Base-by-base conservation (phyloP, 2,797 vertebrate genomes). In the Leptatherina wallacei region DNA sequence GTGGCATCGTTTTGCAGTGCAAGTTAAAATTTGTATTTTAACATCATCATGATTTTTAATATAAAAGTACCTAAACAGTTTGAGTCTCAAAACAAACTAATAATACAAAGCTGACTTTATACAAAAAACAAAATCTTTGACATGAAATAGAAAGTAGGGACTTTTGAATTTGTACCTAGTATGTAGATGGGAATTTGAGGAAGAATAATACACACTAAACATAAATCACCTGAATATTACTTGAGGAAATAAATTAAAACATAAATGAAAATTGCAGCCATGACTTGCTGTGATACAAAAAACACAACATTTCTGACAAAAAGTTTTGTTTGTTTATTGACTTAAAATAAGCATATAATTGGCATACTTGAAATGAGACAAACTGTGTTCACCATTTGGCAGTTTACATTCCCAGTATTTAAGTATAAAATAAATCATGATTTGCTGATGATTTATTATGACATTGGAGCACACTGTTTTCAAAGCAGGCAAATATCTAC, bases 291-390 rank as follows among this genome's bases (percentile, higher is more conserved):
- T 1, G 14, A 63, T 55, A 77, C 20, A 73, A 61, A 70, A 67
- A 59, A 81, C 36, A 42, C 0, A 59, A 20, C 0, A 42, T 63
- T 59, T 85, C 36, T 80, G 77, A 80, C 73, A 87, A 84, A 85
- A 80, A 6, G 0, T 47, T 59, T 75, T 77, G 83, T 29, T 84
- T 82, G 59, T 93, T 93, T 91, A 92, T 92, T 93, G 88, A 90
- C 75, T 87, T 90, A 83, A 88, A 93, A 91, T 88, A 88, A 85
- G 82, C 84, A 62, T 84, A 88, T 83, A 87, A 88, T 83, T 69
- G 74, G 67, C 79, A 88, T 92, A 89, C 80, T 83, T 92, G 44
- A 88, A 91, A 90, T 85, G 81, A 93, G 90, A 91, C 85, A 90
- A 89, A 85, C 85, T 82, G 61, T 47, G 20, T 79, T 86, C 75